Evolutionary conservation across 2,888 invertebrate species (phyloP).

Genomic region (Chrysomela aeneicollis): DNA sequence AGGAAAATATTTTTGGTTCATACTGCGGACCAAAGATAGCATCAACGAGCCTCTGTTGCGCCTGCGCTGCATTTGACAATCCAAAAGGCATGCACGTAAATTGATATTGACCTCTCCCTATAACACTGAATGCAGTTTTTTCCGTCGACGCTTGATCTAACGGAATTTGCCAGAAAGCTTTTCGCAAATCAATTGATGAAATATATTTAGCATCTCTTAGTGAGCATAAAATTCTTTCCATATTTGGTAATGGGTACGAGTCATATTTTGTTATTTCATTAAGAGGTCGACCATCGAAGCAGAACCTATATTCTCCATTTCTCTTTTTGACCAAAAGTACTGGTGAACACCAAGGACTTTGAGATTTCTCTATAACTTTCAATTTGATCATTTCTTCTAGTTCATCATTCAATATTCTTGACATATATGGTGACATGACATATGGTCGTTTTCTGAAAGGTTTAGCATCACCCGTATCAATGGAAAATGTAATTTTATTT

Average conservation of each 20-base stretch:
- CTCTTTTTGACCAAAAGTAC: no score
- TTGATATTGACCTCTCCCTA: slow-evolving; percentile 44
- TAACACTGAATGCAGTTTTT: slow-evolving; percentile 41
- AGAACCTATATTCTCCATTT: slow-evolving; percentile 23
- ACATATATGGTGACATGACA: slow-evolving; percentile 30
- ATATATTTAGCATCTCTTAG: slow-evolving; percentile 25
- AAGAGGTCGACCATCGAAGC: slow-evolving; percentile 29
- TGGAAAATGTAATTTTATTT: slow-evolving; percentile 16
- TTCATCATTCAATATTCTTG: slow-evolving; percentile 26
- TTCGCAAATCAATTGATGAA: no score
- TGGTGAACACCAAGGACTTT: no score
- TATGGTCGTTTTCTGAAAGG: neutral
- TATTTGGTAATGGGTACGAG: slow-evolving; percentile 25
- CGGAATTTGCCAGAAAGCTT: no score
- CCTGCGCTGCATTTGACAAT: no score
- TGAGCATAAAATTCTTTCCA: slow-evolving; percentile 28
- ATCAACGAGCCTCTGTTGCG: no score
- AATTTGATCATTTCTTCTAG: slow-evolving; percentile 34
- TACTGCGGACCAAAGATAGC: no score
- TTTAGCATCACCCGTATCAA: slow-evolving; percentile 25
- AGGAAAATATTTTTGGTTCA: no score
- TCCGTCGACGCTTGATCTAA: slow-evolving; percentile 4
- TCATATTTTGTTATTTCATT: slow-evolving; percentile 30
- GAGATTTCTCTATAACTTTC: no score
- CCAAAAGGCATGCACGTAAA: no score